Evolutionary conservation across 2,113 vertebrate genomes (phyloP).

Genomic region (Lynx canadensis): DNA sequence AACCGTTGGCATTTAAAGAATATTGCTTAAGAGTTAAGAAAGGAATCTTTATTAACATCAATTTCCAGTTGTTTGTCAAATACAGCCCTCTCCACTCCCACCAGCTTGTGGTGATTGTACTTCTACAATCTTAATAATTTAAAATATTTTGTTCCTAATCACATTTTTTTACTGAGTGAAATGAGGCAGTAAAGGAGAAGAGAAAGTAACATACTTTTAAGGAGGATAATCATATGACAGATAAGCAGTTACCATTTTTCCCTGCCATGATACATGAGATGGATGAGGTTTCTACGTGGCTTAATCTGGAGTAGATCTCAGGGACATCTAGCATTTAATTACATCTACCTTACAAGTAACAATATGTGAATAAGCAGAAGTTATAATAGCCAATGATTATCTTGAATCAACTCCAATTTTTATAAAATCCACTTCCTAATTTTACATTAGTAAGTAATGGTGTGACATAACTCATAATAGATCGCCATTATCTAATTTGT

Average conservation of each 20-base stretch:
- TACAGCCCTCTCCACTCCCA: neutral
- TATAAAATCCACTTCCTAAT: conserved; percentile 41
- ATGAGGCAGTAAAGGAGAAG: neutral
- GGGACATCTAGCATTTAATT: neutral
- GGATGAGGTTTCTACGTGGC: neutral
- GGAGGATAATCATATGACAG: neutral
- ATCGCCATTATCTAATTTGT: neutral
- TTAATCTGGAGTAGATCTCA: neutral
- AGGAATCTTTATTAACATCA: neutral
- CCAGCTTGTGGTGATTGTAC: neutral
- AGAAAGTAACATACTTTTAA: neutral
- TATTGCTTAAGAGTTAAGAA: neutral
- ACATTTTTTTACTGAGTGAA: neutral
- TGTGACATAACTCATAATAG: neutral
- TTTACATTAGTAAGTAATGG: conserved; percentile 27
- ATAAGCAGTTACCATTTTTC: neutral
- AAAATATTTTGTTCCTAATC: neutral
- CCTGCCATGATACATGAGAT: neutral
- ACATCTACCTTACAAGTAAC: neutral
- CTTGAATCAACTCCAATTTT: neutral
- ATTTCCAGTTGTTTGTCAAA: neutral
- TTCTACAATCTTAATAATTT: neutral
- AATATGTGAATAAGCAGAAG: neutral
- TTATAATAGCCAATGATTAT: neutral
- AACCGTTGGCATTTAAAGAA: neutral